A percentile compares a stretch with the other conserved stretches of the same genome.
Evolutionary conservation across 2,888 invertebrate species (phyloP).

Genomic region (Athalia cordata): DNA sequence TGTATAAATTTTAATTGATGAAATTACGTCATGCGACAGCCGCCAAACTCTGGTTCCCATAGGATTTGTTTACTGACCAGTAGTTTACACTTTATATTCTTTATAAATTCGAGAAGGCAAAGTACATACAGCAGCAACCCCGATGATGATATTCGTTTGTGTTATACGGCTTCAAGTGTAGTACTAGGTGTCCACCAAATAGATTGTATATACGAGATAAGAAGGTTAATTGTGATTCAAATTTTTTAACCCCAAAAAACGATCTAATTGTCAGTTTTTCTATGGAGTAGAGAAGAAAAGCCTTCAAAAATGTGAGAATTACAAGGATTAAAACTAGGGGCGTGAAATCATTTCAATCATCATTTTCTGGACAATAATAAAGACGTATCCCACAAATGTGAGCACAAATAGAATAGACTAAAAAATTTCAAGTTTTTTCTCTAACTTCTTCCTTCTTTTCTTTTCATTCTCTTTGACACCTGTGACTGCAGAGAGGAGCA

Average conservation of each 20-base stretch:
- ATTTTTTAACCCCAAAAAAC: too few relatives aligned
- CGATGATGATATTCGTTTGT: too few relatives aligned
- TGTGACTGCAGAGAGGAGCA: neutral
- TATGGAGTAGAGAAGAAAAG: too few relatives aligned
- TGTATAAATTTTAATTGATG: slow-evolving; percentile 55
- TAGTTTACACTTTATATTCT: neutral
- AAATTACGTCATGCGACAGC: slow-evolving; percentile 57
- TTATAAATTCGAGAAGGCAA: slow-evolving; percentile 40
- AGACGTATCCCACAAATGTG: too few relatives aligned
- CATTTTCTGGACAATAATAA: too few relatives aligned
- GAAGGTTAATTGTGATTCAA: too few relatives aligned
- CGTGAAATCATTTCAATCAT: neutral
- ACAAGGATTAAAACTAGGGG: neutral
- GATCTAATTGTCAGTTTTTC: too few relatives aligned
- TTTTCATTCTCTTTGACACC: slow-evolving; percentile 19
- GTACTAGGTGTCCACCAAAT: neutral
- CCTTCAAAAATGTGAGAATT: too few relatives aligned
- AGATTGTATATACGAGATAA: too few relatives aligned
- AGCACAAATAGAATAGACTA: too few relatives aligned
- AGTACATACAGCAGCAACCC: slow-evolving; percentile 26
- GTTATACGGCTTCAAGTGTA: slow-evolving; percentile 36
- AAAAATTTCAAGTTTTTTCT: neutral
- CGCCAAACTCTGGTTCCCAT: slow-evolving; percentile 53
- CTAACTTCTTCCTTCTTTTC: neutral
- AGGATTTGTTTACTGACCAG: slow-evolving; percentile 55